A percentile compares a stretch with the other conserved stretches of the same genome.
Evolutionary conservation across 2,113 vertebrate genomes (phyloP).

Genomic region (Prochilodus magdalenae): DNA sequence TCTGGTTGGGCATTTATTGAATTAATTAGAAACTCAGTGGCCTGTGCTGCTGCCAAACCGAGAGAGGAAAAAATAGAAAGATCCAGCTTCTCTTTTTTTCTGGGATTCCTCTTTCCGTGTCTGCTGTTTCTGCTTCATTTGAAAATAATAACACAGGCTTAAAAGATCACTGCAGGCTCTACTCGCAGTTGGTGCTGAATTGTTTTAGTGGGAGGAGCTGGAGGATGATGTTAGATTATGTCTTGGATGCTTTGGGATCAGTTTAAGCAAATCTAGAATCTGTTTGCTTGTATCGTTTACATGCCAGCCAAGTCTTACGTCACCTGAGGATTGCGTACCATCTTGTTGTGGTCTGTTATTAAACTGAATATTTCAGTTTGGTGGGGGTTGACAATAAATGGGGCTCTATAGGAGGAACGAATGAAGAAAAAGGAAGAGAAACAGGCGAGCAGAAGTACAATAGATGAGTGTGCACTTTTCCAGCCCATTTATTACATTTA

Average conservation of each 20-base stretch:
- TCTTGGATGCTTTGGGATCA: background rate
- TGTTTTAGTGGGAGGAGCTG: background rate
- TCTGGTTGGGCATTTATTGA: background rate
- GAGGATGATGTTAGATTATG: background rate
- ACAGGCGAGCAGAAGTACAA: too few species aligned
- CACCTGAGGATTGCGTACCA: background rate
- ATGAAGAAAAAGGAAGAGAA: too few species aligned
- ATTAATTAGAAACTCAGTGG: conserved; percentile 13
- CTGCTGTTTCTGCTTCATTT: background rate
- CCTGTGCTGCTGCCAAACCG: background rate
- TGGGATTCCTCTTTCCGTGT: background rate
- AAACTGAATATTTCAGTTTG: too few species aligned
- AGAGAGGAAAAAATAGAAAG: conserved; percentile 6
- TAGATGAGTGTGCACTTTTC: too few species aligned
- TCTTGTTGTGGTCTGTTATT: background rate
- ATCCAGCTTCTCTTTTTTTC: conserved; percentile 13
- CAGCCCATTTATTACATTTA: too few species aligned
- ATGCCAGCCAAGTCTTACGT: background rate
- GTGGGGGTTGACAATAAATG: too few species aligned
- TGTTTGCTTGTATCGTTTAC: background rate
- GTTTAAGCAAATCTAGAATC: background rate
- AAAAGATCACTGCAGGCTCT: conserved; percentile 1
- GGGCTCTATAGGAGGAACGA: too few species aligned
- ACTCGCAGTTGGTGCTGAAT: background rate
- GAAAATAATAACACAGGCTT: conserved; percentile 17